These are phyloP conservation scores for Hylomyscus alleni DNA, from an alignment of 2,797 vertebrate species.

Conservation along the genomic window DNA sequence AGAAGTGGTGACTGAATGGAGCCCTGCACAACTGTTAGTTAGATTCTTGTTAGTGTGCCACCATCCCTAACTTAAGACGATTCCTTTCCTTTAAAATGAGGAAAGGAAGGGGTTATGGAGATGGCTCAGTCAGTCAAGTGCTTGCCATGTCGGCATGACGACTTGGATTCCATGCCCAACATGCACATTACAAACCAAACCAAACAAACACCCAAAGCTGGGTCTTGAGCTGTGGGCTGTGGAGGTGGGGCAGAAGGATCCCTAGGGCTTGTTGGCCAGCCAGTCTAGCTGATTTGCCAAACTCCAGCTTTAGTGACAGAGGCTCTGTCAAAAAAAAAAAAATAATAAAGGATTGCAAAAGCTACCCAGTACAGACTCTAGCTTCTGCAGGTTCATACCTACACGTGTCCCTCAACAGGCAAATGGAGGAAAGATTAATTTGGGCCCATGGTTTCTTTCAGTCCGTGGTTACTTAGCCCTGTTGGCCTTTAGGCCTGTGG, in stretches of 20 bases:
- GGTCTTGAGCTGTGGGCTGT: neutral
- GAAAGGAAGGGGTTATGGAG: neutral
- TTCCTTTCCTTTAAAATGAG: neutral
- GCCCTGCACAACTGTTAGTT: neutral
- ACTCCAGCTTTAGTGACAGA: neutral
- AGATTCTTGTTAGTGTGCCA: neutral
- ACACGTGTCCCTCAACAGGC: neutral
- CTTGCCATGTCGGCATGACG: neutral
- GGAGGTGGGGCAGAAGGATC: neutral
- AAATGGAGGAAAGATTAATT: no score
- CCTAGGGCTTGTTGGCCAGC: neutral
- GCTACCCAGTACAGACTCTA: neutral
- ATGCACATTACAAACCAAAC: neutral
- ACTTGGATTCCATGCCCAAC: neutral
- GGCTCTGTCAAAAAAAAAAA: neutral
- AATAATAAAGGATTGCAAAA: neutral
- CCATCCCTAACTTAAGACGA: neutral
- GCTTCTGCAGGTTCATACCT: no score
- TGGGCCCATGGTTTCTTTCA: neutral
- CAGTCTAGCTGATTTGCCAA: neutral
- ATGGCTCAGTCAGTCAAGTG: neutral
- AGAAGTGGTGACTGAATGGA: neutral
- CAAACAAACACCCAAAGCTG: neutral
- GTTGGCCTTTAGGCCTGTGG: neutral
- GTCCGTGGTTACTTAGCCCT: neutral